Percentiles rank a stretch among this genome's conserved stretches.
These are phyloP conservation scores for Gila robusta DNA, from an alignment of 2,797 vertebrate genomes.

Conservation along the genomic window DNA sequence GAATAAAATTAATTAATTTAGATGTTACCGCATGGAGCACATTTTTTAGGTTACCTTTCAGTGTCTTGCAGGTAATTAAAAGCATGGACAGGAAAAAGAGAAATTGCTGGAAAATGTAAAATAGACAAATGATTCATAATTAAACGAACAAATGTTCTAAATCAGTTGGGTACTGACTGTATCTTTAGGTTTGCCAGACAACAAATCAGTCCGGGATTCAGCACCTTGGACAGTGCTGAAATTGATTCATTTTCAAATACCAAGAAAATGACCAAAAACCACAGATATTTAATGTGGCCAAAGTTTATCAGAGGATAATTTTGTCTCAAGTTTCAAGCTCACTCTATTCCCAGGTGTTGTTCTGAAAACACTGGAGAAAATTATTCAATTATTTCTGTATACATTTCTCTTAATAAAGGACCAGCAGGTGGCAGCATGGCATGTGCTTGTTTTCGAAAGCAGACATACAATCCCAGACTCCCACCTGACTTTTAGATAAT, in stretches of 20 bases:
- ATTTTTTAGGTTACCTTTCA: neutral
- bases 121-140: neutral
- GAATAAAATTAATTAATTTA: neutral
- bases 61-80: neutral
- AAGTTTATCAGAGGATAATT: neutral
- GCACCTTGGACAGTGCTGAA: constrained; percentile 20
- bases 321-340: neutral
- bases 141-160: neutral
- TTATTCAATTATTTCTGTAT: neutral
- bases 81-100: neutral
- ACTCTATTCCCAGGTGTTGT: neutral
- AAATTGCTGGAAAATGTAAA: neutral
- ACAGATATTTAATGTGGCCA: neutral
- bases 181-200: neutral
- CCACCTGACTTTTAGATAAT: neutral
- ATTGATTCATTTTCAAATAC: neutral
- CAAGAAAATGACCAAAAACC: neutral
- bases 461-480: neutral
- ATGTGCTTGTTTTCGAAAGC: neutral
- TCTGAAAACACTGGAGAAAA: neutral
- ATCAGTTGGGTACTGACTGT: neutral
- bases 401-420: neutral
- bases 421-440: constrained; percentile 48
- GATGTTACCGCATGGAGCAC: neutral
- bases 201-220: constrained; percentile 19